These are phyloP conservation scores for Cryptocephalus primarius DNA, from an alignment of 2,888 invertebrate genomes.

Conservation along the genomic window DNA sequence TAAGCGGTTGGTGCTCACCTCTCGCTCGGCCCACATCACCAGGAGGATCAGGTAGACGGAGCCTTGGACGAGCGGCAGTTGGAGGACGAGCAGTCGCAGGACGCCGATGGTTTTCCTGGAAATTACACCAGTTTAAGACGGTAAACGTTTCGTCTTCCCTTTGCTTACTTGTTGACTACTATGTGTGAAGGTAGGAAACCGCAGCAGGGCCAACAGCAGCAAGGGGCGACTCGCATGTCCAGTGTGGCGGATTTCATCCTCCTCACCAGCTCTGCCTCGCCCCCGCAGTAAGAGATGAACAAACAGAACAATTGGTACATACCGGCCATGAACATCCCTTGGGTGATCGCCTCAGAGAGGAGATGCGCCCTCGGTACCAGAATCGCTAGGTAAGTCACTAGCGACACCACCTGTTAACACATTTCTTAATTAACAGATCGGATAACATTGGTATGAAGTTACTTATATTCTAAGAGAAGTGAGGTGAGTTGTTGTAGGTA, in stretches of 20 bases:
- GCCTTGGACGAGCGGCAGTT: conserved; percentile 58
- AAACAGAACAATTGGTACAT: conserved; percentile 60
- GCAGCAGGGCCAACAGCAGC: conserved; percentile 66
- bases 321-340: conserved; percentile 56
- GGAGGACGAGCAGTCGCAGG: conserved; percentile 51
- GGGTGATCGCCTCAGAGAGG: conserved; percentile 56
- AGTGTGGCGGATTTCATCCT: conserved; percentile 46
- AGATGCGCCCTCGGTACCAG: conserved; percentile 54
- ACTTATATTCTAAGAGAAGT: background rate
- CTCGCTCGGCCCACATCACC: conserved; percentile 53
- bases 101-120: too few species aligned
- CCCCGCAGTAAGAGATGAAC: conserved; percentile 54
- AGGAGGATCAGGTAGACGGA: conserved; percentile 48
- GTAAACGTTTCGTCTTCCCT: too few species aligned
- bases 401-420: conserved; percentile 45
- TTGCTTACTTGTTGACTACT: too few species aligned
- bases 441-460: background rate
- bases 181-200: conserved; percentile 39
- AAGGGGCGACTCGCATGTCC: conserved; percentile 53
- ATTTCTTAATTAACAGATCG: background rate
- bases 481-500: too few species aligned
- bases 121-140: too few species aligned
- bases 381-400: conserved; percentile 46
- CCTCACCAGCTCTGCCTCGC: conserved; percentile 47
- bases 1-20: conserved; percentile 39